Base-by-base conservation (phyloP, 2,888 invertebrate genomes). In the Lasioglossum oenotherae region DNA sequence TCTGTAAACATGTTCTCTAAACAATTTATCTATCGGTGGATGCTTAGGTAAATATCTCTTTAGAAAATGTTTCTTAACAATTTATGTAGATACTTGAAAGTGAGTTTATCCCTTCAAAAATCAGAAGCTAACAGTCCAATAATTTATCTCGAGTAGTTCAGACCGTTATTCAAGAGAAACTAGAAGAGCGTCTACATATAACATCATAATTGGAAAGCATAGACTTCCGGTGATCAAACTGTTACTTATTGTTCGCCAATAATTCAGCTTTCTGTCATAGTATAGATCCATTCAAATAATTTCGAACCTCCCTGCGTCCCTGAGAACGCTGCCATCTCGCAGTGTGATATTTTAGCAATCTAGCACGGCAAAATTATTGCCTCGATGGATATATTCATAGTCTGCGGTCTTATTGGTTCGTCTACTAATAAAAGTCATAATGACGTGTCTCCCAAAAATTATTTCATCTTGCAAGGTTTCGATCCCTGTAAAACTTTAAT, bases 311-410 rank as follows among this genome's bases (percentile, higher is more conserved):
- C 16, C 64, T 64, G 31, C 64, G 31, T 16, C 64, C 31, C 64
- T 64, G 64, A 64, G 64, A 64, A 31, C 31, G 64, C 31, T 14
- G 8, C 31, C 31, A 31, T 31, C 31, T 31, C 31, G 5, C 31
- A 64, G 64, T 31, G 64, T 31, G 64, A 64, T 64, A 64, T 72
- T 27, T 72, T 41, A 46, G 44, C 64, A 64, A 64, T 64, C 64
- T 31, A 64, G 31, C 31, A n/a, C 64, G 31, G 16, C 31, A 64
- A 64, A 64, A 64, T 64, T 64, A 64, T 64, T 64, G 64, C 31
- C 64, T 27, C 16, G 31, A 64, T 60, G 60, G 60, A 27, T 41
- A 14, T 16, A 60, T 64, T 31, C 16, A 31, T 64, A 31, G 31
- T 64, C 27, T 6, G 5, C 31, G 31, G 6, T 31, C 19, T 64